These are phyloP conservation scores for Lasioglossum calceatum DNA, from an alignment of 2,888 invertebrate species.

Conservation along the genomic window DNA sequence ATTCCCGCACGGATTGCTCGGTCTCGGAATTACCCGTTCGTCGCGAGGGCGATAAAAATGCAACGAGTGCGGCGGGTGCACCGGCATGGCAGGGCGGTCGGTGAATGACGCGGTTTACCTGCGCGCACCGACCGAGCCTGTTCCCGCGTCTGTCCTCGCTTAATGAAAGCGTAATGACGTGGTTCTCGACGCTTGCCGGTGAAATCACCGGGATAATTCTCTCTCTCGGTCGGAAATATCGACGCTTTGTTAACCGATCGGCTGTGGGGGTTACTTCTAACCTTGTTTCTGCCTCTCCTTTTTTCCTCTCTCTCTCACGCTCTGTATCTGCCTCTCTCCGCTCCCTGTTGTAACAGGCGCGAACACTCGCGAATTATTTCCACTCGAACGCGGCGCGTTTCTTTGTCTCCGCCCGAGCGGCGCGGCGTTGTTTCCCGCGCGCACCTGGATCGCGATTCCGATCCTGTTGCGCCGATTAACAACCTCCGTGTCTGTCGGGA, in stretches of 20 bases:
- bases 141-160: conserved; percentile 22
- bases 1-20: conserved; percentile 41
- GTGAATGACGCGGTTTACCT: conserved; percentile 12
- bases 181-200: conserved; percentile 25
- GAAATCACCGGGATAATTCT: conserved; percentile 17
- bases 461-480: neutral
- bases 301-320: neutral
- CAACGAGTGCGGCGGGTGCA: neutral
- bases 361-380: conserved; percentile 15
- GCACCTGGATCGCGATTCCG: neutral
- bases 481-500: neutral
- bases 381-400: conserved; percentile 13
- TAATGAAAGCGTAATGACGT: conserved; percentile 29
- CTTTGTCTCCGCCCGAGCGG: neutral
- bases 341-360: neutral
- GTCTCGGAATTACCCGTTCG: conserved; percentile 8
- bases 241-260: conserved; percentile 23
- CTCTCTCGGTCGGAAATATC: conserved; percentile 11
- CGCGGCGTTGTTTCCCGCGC: neutral
- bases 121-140: conserved; percentile 3
- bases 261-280: conserved; percentile 1
- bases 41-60: conserved; percentile 11
- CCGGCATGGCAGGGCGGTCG: neutral
- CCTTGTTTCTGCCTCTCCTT: neutral
- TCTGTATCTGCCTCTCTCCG: neutral